A percentile compares a stretch with the other conserved stretches of the same genome.
Evolutionary conservation across 2,797 vertebrate genomes (phyloP).

Genomic region (Tapera naevia): DNA sequence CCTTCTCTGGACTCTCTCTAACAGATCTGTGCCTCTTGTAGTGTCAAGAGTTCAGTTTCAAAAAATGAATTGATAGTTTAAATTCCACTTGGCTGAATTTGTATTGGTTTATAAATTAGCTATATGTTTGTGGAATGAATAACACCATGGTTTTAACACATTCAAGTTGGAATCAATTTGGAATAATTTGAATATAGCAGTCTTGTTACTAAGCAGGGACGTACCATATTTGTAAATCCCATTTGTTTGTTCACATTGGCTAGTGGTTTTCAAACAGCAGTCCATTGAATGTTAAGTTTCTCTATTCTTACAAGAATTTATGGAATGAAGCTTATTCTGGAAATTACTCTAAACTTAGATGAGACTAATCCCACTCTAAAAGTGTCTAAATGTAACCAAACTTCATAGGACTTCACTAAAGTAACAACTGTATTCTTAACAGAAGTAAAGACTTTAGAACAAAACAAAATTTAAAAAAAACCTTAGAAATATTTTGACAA

Average conservation of each 20-base stretch:
- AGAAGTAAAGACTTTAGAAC: not conserved
- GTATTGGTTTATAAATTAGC: not conserved
- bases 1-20: too few species aligned
- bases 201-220: not conserved
- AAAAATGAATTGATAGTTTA: not conserved
- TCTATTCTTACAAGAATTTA: not conserved
- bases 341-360: not conserved
- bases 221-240: not conserved
- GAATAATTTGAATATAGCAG: not conserved
- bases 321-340: not conserved
- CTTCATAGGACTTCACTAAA: not conserved
- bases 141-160: not conserved
- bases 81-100: not conserved
- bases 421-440: not conserved
- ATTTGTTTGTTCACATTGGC: not conserved
- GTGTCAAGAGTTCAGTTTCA: not conserved
- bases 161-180: not conserved
- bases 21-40: not conserved
- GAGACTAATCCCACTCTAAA: not conserved
- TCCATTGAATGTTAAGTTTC: not conserved
- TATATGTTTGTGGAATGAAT: not conserved
- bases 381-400: not conserved
- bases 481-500: not conserved
- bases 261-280: not conserved
- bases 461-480: fast-evolving